A percentile compares a stretch with the other conserved stretches of the same genome.
Evolutionary conservation across 53 echinoderm and acorn worm genomes (phyloP).

Genomic region (Astropecten irregularis): DNA sequence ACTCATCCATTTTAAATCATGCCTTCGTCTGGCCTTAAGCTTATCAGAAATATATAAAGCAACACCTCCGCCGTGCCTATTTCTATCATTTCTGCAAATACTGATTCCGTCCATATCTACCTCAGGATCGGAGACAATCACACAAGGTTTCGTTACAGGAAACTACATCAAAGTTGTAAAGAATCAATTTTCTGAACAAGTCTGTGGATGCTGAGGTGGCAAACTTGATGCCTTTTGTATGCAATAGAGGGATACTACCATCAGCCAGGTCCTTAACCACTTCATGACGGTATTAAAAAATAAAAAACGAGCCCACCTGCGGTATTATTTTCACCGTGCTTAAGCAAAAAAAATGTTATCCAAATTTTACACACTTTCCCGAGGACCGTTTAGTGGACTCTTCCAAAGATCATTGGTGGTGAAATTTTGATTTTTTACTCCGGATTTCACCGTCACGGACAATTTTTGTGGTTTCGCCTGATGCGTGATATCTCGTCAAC

Average conservation of each 20-base stretch:
- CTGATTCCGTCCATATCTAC: slow-evolving; percentile 3
- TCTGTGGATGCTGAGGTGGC: neutral
- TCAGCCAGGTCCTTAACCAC: neutral
- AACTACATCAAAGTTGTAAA: neutral
- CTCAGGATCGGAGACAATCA: slow-evolving; percentile 49
- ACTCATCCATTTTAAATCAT: slow-evolving; percentile 5
- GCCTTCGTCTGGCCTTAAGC: neutral
- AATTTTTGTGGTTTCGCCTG: no score
- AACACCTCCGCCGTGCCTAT: slow-evolving; percentile 38
- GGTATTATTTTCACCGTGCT: no score
- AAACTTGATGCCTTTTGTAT: neutral
- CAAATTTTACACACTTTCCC: no score
- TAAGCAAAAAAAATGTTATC: no score
- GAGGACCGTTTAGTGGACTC: no score
- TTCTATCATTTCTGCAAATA: slow-evolving; percentile 27
- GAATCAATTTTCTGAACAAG: neutral
- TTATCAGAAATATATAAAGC: slow-evolving; percentile 28
- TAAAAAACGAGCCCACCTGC: no score
- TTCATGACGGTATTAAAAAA: no score
- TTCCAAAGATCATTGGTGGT: no score
- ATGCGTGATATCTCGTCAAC: no score
- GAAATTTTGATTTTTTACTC: no score
- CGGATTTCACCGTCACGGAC: no score
- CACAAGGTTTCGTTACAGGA: slow-evolving; percentile 41
- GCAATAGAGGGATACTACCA: neutral